These are phyloP conservation scores for Rhingia campestris DNA, from an alignment of 2,888 invertebrate species.

Conservation along the genomic window DNA sequence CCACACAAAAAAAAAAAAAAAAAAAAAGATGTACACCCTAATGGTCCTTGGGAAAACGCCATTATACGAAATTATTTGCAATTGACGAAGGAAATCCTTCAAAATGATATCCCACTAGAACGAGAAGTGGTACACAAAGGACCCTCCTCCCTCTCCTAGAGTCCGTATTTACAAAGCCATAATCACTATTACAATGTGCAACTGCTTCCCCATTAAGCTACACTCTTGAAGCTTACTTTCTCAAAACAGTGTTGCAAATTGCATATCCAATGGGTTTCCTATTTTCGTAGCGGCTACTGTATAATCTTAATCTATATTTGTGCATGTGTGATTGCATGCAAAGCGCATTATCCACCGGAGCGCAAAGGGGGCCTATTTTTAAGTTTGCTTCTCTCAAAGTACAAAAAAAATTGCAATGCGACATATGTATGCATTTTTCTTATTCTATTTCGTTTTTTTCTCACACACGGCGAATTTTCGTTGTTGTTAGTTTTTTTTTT, in stretches of 20 bases:
- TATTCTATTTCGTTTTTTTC: slow-evolving; percentile 37
- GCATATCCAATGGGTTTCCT: slow-evolving; percentile 33
- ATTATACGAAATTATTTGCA: not conserved
- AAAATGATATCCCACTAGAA: not conserved
- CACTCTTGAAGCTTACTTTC: not conserved
- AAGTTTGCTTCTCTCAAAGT: slow-evolving; percentile 55
- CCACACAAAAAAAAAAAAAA: too few species aligned
- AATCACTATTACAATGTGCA: not conserved
- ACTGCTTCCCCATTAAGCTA: not conserved
- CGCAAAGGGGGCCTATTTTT: slow-evolving; percentile 70
- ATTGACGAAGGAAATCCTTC: not conserved
- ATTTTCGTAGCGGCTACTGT: slow-evolving; percentile 58
- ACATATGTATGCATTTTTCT: slow-evolving; percentile 38
- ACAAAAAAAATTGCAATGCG: slow-evolving; percentile 17
- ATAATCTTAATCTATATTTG: slow-evolving; percentile 55
- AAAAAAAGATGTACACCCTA: not conserved
- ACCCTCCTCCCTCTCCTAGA: not conserved
- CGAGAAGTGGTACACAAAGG: not conserved
- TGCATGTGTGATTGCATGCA: slow-evolving; percentile 57
- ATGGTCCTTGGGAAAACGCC: not conserved
- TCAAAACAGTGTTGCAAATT: slow-evolving; percentile 12
- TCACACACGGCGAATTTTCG: slow-evolving; percentile 11
- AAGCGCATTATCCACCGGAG: slow-evolving; percentile 69
- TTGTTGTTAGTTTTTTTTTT: slow-evolving; percentile 15
- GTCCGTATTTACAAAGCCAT: not conserved